Base-by-base conservation (phyloP, 2,888 invertebrate genomes). In the Formica aserva region DNA sequence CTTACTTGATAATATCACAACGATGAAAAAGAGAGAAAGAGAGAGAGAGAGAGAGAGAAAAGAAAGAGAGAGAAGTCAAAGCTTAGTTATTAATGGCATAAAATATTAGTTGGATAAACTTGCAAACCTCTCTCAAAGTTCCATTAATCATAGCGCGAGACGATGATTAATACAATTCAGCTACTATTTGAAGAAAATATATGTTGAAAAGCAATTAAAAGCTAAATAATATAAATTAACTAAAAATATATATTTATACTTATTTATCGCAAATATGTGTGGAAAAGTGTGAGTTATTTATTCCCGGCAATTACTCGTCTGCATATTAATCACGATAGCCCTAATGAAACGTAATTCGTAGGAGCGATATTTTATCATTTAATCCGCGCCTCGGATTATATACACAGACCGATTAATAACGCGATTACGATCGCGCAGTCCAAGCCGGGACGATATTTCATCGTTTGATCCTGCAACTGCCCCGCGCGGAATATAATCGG, bases 291-390 rank as follows among this genome's bases (percentile, higher is more conserved):
- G 57, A 78, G 60, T 71, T 60, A 71, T 71, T 80, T 77, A 77
- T 55, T 41, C 38, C 52, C 35, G 45, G 65, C 65, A 52, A 62
- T 65, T 67, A 67, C 55, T 77, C 26, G 29, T 60, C 8, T 35
- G 32, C 15, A 26, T 35, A 80, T 71, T 80, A 80, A 80, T 80
- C 69, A 60, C 26, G 78, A 57, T 57, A 29, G 71, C 71, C 60
- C 60, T 35, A 71, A 80, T 80, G 69, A 80, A 80, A 71, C 71
- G 60, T 69, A 69, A 80, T 69, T 71, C 69, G 78, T 60, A 60
- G 60, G 71, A 60, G 45, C 78, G 60, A 80, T 80, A 80, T 80
- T 80, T 80, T 80, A 71, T 45, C 78, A 67, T 80, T 80, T 80
- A 71, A 80, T 80, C 78, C 78, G 60, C 57, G 60, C 55, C 71